Conservation (phyloP, 37 sponge, comb jelly and placozoan species). For the Hexactinellida sp. region DNA sequence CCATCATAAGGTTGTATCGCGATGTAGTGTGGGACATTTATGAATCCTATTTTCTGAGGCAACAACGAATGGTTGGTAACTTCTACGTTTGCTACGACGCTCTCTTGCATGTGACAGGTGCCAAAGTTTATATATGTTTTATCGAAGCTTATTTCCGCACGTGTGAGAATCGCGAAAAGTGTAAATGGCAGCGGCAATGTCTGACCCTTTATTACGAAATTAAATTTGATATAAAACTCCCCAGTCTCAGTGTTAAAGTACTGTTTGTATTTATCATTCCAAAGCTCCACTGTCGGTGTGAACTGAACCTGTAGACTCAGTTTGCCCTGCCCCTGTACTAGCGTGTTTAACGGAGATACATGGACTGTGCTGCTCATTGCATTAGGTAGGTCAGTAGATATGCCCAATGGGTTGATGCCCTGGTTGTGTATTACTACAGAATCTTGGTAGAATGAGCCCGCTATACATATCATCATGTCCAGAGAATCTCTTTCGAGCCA, state of each 20-base stretch:
- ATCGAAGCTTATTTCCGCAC: constrained; percentile 44
- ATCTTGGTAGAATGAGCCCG: constrained; percentile 66
- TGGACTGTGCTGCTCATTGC: constrained; percentile 38
- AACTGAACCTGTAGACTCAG: constrained; percentile 73
- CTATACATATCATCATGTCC: constrained; percentile 57
- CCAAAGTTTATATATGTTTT: constrained; percentile 56
- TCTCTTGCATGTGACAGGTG: constrained; percentile 53
- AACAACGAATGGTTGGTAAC: constrained; percentile 56
- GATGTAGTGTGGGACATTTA: constrained; percentile 47
- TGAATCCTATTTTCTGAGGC: constrained; percentile 72
- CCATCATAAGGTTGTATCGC: constrained; percentile 78
- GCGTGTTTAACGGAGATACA: constrained; percentile 49
- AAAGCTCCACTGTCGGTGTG: constrained; percentile 26
- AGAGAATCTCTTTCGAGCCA: constrained; percentile 24
- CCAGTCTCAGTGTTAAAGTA: neutral
- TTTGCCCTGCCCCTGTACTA: constrained; percentile 46
- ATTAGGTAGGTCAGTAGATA: constrained; percentile 48
- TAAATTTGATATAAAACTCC: constrained; percentile 25
- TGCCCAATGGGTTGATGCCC: constrained; percentile 30
- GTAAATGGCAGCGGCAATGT: constrained; percentile 39
- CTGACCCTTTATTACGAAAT: constrained; percentile 22
- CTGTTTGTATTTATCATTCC: neutral
- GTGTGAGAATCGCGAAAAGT: constrained; percentile 39
- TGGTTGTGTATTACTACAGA: constrained; percentile 65
- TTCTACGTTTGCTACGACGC: constrained; percentile 32